A percentile compares a stretch with the other conserved stretches of the same genome.
phyloP scores from a whole-genome alignment of 2,113 vertebrate species.

The Apaloderma vittatum region DNA sequence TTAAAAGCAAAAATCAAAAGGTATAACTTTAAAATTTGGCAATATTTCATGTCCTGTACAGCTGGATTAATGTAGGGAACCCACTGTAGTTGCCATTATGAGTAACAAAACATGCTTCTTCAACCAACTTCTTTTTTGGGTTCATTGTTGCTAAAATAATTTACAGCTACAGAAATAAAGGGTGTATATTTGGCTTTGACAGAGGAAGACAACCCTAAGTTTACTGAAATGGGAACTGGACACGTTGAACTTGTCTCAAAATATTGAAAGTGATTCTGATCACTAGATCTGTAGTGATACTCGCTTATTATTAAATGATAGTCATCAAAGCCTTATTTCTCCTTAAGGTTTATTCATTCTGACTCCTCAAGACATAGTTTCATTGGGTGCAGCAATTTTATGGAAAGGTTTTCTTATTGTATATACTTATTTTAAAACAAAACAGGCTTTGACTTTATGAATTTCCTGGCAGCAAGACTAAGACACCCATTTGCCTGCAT shows the following conservation, averaged over 20 bases:
- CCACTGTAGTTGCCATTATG: background rate
- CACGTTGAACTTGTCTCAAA: background rate
- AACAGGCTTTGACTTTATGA: background rate
- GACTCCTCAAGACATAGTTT: background rate
- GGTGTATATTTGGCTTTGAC: background rate
- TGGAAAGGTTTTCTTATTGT: background rate
- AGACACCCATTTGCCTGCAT: background rate
- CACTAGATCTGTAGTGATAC: background rate
- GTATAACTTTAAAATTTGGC: background rate
- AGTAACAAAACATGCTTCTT: background rate
- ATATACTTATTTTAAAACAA: background rate
- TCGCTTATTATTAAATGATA: background rate
- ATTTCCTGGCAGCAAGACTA: conserved; percentile 4
- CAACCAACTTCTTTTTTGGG: background rate
- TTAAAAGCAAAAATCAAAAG: background rate
- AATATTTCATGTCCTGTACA: background rate
- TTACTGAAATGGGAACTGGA: conserved; percentile 15
- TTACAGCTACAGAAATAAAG: conserved; percentile 4
- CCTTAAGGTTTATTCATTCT: background rate
- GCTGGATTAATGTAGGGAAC: background rate
- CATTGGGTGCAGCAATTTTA: background rate
- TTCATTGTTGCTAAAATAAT: conserved; percentile 15
- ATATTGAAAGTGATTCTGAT: background rate
- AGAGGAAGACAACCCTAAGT: conserved; percentile 36
- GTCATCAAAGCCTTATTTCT: background rate